Conservation (phyloP, 2,113 vertebrate species). For the Micronycteris hirsuta region DNA sequence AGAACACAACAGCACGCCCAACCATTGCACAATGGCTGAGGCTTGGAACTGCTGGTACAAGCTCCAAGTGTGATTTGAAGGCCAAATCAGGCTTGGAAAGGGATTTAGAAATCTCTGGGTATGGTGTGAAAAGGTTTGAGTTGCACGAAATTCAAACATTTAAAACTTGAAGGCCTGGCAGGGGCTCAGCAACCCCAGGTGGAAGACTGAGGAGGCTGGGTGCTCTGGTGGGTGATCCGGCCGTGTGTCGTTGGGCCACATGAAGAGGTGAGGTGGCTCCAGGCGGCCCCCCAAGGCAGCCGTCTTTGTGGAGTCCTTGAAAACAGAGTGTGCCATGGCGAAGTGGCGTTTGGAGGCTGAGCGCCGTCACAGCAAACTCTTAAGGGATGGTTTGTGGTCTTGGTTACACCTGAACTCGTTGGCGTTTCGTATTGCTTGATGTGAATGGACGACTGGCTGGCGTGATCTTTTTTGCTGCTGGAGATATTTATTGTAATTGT, state of each 20-base stretch:
- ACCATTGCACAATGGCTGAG: background rate
- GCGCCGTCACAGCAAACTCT: background rate
- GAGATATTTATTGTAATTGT: background rate
- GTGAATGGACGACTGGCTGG: background rate
- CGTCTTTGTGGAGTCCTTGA: background rate
- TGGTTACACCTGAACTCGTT: background rate
- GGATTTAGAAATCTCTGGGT: background rate
- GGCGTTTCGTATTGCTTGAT: background rate
- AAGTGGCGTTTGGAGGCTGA: background rate
- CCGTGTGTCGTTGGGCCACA: accelerated
- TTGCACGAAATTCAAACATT: background rate
- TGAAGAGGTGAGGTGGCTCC: background rate
- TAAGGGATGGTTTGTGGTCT: background rate
- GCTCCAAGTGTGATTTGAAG: background rate
- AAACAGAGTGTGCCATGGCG: background rate
- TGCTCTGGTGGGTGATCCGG: background rate
- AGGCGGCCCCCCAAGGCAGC: background rate
- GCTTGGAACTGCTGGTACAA: background rate
- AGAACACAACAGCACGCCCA: background rate
- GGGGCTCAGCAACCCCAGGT: background rate
- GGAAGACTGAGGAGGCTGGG: background rate
- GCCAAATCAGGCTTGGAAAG: background rate
- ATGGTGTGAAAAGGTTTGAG: background rate
- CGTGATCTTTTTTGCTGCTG: background rate
- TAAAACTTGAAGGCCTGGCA: background rate